Percentiles rank a stretch among this genome's conserved stretches.
These are phyloP conservation scores for Netelia inedita DNA, from an alignment of 2,888 invertebrate species.

Conservation along the genomic window DNA sequence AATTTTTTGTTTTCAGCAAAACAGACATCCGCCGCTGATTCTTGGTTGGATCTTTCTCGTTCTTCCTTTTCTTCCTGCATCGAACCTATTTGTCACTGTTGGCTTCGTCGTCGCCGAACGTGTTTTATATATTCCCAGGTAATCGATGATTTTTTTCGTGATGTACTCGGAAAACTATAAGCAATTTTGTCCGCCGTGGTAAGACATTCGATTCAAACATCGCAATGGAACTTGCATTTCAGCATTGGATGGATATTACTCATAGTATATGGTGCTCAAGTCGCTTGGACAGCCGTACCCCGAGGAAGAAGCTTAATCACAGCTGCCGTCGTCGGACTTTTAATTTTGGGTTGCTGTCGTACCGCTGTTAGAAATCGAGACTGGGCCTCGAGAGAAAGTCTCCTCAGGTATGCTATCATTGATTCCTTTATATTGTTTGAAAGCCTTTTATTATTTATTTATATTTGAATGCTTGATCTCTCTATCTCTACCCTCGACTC, in stretches of 20 bases:
- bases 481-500: too few relatives aligned
- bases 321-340: conserved; percentile 87
- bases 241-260: conserved; percentile 93
- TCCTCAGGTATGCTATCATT: conserved; percentile 88
- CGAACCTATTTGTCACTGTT: conserved; percentile 92
- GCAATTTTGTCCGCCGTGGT: too few relatives aligned
- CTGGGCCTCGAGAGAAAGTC: conserved; percentile 92
- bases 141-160: conserved; percentile 73
- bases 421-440: neutral
- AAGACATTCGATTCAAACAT: too few relatives aligned
- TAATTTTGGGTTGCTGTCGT: conserved; percentile 88
- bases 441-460: neutral
- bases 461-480: neutral
- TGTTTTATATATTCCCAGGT: conserved; percentile 95
- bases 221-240: conserved; percentile 78
- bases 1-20: conserved; percentile 86
- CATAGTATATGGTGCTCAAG: conserved; percentile 91
- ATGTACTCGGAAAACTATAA: neutral
- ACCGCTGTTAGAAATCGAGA: conserved; percentile 91
- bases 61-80: conserved; percentile 94
- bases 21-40: conserved; percentile 89
- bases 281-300: conserved; percentile 87
- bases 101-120: conserved; percentile 95
- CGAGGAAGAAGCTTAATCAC: conserved; percentile 86
- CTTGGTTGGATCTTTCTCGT: conserved; percentile 91